Conservation (phyloP, 2,888 invertebrate genomes). For the Artemia sinica region DNA sequence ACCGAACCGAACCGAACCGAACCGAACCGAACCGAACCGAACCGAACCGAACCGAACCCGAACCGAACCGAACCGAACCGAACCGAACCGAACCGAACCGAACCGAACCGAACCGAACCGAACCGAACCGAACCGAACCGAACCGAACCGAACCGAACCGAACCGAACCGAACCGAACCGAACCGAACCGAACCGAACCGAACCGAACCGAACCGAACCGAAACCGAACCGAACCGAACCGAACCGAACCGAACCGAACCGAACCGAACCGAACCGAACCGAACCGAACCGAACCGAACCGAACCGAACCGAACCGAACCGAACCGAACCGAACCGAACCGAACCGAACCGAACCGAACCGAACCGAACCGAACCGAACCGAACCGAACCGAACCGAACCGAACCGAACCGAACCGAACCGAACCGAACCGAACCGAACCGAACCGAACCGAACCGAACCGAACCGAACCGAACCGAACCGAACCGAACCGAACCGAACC, state of each 20-base stretch:
- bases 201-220: too few species aligned
- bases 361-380: too few species aligned
- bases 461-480: slow-evolving; percentile 22
- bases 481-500: slow-evolving; percentile 23
- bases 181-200: slow-evolving; percentile 17
- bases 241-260: too few species aligned
- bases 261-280: too few species aligned
- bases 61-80: too few species aligned
- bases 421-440: slow-evolving; percentile 19
- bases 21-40: slow-evolving; percentile 23
- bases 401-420: too few species aligned
- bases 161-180: slow-evolving; percentile 20
- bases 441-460: slow-evolving; percentile 21
- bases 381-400: too few species aligned
- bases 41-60: slow-evolving; percentile 22
- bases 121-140: slow-evolving; percentile 23
- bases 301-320: too few species aligned
- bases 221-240: slow-evolving; percentile 22
- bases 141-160: slow-evolving; percentile 22
- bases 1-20: slow-evolving; percentile 23
- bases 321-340: too few species aligned
- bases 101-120: too few species aligned
- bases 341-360: too few species aligned
- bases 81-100: slow-evolving; percentile 22
- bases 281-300: too few species aligned